These are phyloP conservation scores for Idaea dimidiata DNA, from an alignment of 2,888 invertebrate genomes.

Conservation along the genomic window DNA sequence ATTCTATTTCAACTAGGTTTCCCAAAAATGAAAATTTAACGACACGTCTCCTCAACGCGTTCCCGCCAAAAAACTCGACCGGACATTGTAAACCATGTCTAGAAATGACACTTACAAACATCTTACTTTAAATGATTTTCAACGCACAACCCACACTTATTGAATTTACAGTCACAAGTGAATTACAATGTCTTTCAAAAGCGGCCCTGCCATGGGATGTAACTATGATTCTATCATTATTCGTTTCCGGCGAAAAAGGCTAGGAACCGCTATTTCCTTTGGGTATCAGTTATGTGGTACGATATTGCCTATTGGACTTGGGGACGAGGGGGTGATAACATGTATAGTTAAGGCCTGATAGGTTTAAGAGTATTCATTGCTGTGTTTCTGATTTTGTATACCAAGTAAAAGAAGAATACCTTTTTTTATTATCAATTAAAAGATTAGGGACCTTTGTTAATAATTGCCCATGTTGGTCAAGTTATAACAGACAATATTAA, in stretches of 20 bases:
- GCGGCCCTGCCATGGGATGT: neutral
- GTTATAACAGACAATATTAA: too few relatives aligned
- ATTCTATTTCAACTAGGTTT: too few relatives aligned
- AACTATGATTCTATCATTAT: conserved; percentile 14
- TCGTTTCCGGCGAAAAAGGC: conserved; percentile 5
- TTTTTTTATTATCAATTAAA: too few relatives aligned
- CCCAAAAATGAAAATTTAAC: too few relatives aligned
- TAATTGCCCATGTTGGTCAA: too few relatives aligned
- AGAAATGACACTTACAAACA: too few relatives aligned
- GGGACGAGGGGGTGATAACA: neutral
- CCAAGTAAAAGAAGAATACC: neutral
- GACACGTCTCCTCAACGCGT: too few relatives aligned
- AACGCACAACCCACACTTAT: too few relatives aligned
- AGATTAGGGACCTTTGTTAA: too few relatives aligned
- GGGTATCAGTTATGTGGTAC: conserved; percentile 3
- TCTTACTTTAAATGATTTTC: too few relatives aligned
- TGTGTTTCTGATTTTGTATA: neutral
- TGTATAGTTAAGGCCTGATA: neutral
- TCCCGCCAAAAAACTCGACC: too few relatives aligned
- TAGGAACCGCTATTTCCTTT: conserved; percentile 17
- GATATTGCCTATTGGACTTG: conserved; percentile 6
- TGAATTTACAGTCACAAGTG: conserved; percentile 5
- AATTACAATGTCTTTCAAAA: neutral
- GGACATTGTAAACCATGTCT: too few relatives aligned
- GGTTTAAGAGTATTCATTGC: neutral